Evolutionary conservation across 1,140 invertebrate genomes (phyloP).

Genomic region (Phortica variegata): DNA sequence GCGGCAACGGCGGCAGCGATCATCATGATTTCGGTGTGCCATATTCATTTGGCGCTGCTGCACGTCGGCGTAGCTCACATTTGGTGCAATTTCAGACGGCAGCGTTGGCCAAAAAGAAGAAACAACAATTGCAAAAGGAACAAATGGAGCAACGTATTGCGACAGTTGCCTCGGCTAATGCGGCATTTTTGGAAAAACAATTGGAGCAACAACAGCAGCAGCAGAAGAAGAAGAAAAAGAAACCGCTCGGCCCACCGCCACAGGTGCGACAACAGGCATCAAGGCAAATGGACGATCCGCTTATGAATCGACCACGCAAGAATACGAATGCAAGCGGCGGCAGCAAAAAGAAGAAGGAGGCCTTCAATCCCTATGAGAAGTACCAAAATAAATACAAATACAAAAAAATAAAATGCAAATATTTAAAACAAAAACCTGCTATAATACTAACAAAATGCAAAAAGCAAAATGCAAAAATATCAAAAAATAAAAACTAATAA

Average conservation of each 20-base stretch:
- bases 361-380: not conserved
- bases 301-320: slow-evolving; percentile 47
- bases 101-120: slow-evolving; percentile 25
- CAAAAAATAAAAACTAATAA: not conserved
- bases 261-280: slow-evolving; percentile 43
- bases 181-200: slow-evolving; percentile 32
- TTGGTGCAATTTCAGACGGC: slow-evolving; percentile 35
- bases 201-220: slow-evolving; percentile 24
- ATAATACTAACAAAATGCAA: not conserved
- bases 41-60: slow-evolving; percentile 22
- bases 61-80: slow-evolving; percentile 43
- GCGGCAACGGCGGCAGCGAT: slow-evolving; percentile 1
- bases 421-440: not conserved
- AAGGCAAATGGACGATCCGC: slow-evolving; percentile 43
- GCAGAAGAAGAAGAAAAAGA: slow-evolving; percentile 46
- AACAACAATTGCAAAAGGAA: slow-evolving; percentile 38
- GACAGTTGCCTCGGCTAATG: slow-evolving; percentile 45
- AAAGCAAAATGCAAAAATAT: not conserved
- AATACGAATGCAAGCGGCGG: slow-evolving; percentile 15
- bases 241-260: slow-evolving; percentile 41
- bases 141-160: slow-evolving; percentile 46
- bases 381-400: not conserved
- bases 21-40: slow-evolving; percentile 20
- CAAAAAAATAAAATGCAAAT: not conserved
- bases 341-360: slow-evolving; percentile 40